Evolutionary conservation across 2,797 vertebrate genomes (phyloP), one percentile per base, ranked within the genome.

Genomic region (Cyprinodon diabolis): DNA sequence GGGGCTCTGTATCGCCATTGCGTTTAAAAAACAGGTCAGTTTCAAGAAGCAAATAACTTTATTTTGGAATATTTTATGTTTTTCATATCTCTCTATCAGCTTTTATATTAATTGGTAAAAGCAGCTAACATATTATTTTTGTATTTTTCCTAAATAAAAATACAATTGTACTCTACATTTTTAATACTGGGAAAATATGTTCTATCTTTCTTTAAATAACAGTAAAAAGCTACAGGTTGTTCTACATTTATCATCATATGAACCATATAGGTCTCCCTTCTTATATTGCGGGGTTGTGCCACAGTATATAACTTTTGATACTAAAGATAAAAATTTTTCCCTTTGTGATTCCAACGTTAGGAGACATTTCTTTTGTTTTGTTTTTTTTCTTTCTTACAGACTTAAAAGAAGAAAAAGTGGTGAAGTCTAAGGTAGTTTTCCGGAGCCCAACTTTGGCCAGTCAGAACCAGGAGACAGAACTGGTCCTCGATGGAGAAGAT

Each of bases 401-500:
- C 77, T 94, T 94, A 0, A 96, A 97, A 70, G 95, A 98, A 80
- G 97, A 97, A 12, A 94, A 96, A 66, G 89, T 95, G 43, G 88
- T 97, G 48, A 97, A 95, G 89, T 94, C 96, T 19, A 97, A 95
- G 91, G 96, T 95, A 85, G 91, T 94, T 66, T 96, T 96, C 88
- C 93, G 96, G 68, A 95, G 95, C 88, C 97, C 97, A 83, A 91
- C 94, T 1, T 89, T 94, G 45, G 93, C 95, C 77, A 96, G 91
- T 91, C 97, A 97, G 90, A 97, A 93, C 86, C 92, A 96, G 0
- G 98, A 99, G 91, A 94, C 96, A 0, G 98, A 99, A 70, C 94
- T 99, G 70, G 94, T 97, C 92, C 92, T 99, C 78, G 98, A 99
- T 84, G 97, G 96, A 60, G 98, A 99, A 2, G 97, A 99, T 4